Conservation (phyloP, 2,113 vertebrate genomes). For the Ornithorhynchus anatinus region DNA sequence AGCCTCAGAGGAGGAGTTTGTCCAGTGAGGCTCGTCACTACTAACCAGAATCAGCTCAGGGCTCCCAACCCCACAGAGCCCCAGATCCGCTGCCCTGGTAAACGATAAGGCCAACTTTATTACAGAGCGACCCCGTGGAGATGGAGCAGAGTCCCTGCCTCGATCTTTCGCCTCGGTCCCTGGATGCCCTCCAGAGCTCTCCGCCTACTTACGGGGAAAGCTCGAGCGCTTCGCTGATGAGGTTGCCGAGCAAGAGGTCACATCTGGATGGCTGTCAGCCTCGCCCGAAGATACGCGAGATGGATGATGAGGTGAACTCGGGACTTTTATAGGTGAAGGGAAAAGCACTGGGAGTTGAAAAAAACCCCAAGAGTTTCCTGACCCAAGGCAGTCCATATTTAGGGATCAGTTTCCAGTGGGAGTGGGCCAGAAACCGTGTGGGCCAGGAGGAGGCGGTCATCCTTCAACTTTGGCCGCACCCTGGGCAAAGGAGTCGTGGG, state of each 20-base stretch:
- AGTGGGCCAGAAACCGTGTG: no score
- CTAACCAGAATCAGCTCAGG: not conserved
- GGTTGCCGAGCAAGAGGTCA: not conserved
- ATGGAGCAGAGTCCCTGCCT: not conserved
- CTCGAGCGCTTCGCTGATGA: not conserved
- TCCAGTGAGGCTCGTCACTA: not conserved
- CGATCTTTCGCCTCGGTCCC: not conserved
- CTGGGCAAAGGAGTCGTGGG: no score
- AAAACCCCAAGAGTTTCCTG: constrained; percentile 2
- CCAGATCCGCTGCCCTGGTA: constrained; percentile 1
- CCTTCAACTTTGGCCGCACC: no score
- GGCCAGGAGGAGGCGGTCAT: no score
- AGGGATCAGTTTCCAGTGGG: no score
- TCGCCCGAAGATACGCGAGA: not conserved
- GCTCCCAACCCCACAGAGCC: constrained; percentile 14
- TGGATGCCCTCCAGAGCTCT: constrained; percentile 19
- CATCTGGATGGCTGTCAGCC: not conserved
- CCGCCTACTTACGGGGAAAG: not conserved
- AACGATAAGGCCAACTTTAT: not conserved
- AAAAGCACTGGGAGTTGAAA: not conserved
- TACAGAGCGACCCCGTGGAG: constrained; percentile 12
- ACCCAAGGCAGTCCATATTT: not conserved
- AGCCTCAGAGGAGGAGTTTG: not conserved
- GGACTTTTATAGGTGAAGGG: not conserved
- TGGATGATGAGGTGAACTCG: not conserved